Evolutionary conservation across 92 coral and sea anemone genomes (phyloP).

Genomic region (Epizoanthus illoricatus): DNA sequence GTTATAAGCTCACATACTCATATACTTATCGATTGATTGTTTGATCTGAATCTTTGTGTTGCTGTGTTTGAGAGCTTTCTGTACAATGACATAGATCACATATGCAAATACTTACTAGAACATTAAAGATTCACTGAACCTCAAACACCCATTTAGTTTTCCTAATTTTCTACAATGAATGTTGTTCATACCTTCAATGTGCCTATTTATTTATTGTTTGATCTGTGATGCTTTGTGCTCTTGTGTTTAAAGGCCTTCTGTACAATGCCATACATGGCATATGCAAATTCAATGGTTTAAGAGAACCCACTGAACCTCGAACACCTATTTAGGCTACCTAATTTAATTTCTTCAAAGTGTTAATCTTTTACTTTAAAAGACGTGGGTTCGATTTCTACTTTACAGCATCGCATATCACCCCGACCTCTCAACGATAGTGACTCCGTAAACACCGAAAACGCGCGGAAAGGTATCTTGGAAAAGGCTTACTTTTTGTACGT

Average conservation of each 20-base stretch:
- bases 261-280: slow-evolving; percentile 1
- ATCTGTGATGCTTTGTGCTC: slow-evolving; percentile 3
- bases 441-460: not conserved
- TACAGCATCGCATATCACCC: not conserved
- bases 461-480: not conserved
- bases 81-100: not conserved
- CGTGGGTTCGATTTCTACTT: not conserved
- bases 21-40: not conserved
- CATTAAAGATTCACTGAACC: not conserved
- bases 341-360: not conserved
- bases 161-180: not conserved
- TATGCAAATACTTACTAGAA: slow-evolving; percentile 3
- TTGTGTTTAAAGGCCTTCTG: not conserved
- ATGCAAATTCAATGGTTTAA: slow-evolving; percentile 13
- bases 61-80: not conserved
- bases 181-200: not conserved
- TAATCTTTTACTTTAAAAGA: slow-evolving; percentile 7
- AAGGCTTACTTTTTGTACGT: not conserved
- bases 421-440: not conserved
- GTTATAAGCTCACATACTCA: not conserved
- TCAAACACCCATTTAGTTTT: slow-evolving; percentile 2
- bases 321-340: not conserved
- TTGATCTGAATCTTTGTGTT: not conserved
- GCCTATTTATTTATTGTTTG: not conserved
- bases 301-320: slow-evolving; percentile 17